phyloP scores from a whole-genome alignment of 2,797 vertebrate species.

The Sandelia bainsii region DNA sequence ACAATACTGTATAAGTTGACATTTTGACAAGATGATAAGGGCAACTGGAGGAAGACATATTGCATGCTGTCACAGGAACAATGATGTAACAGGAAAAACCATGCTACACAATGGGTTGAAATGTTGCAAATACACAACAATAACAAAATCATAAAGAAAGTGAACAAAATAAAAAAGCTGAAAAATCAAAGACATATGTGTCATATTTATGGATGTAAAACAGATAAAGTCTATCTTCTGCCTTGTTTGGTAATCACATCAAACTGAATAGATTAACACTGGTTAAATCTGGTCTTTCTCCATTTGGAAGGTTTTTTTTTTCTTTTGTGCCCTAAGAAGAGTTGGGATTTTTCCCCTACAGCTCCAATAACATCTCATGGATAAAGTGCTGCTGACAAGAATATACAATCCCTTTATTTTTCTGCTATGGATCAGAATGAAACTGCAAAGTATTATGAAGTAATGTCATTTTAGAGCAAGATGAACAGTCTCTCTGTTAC shows the following conservation, averaged over 20 bases:
- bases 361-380: neutral
- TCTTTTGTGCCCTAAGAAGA: too few species aligned
- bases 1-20: neutral
- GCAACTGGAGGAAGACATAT: slow-evolving; percentile 20
- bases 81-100: slow-evolving; percentile 38
- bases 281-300: neutral
- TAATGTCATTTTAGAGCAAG: slow-evolving; percentile 2
- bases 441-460: slow-evolving; percentile 8
- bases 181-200: neutral
- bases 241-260: neutral
- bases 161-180: slow-evolving; percentile 10
- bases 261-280: neutral
- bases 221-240: neutral
- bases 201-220: slow-evolving; percentile 4
- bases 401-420: neutral
- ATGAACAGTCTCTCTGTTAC: slow-evolving; percentile 7
- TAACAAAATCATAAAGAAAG: slow-evolving; percentile 20
- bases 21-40: slow-evolving; percentile 21
- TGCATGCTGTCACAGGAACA: slow-evolving; percentile 58
- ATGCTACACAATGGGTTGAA: slow-evolving; percentile 50
- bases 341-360: neutral
- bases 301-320: too few species aligned
- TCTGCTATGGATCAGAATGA: neutral
- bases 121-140: slow-evolving; percentile 36
- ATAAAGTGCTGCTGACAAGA: neutral